A percentile compares a stretch with the other conserved stretches of the same genome.
These are phyloP conservation scores for Sigmodon hispidus DNA, from an alignment of 2,113 vertebrate genomes.

Conservation along the genomic window DNA sequence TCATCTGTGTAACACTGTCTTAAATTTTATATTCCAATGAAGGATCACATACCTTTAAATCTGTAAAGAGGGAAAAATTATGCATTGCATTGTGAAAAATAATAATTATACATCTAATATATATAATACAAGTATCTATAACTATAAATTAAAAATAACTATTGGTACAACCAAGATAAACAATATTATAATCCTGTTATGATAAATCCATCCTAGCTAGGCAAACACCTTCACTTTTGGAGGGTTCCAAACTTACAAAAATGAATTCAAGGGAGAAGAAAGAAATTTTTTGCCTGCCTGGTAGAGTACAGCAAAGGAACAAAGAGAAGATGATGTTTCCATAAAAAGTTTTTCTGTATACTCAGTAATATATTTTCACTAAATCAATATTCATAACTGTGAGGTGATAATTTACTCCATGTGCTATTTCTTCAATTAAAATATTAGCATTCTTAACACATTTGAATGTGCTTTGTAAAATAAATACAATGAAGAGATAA, in stretches of 20 bases:
- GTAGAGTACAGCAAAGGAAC: background rate
- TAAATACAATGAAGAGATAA: constrained; percentile 70
- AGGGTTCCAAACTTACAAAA: background rate
- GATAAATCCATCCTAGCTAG: background rate
- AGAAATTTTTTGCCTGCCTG: background rate
- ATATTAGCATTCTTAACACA: constrained; percentile 52
- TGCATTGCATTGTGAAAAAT: background rate
- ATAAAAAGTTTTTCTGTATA: constrained; percentile 40
- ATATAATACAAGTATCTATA: no score
- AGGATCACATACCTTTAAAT: background rate
- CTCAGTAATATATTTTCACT: constrained; percentile 48
- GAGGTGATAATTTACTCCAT: background rate
- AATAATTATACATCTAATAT: no score
- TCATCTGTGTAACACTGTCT: background rate
- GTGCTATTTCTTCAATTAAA: constrained; percentile 43
- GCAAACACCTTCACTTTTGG: background rate
- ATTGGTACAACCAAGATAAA: background rate
- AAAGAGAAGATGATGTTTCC: background rate
- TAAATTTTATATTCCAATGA: constrained; percentile 1
- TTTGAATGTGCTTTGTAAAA: constrained; percentile 59
- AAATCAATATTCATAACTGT: constrained; percentile 52
- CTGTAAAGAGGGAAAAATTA: background rate
- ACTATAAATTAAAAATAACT: no score
- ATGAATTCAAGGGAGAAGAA: background rate
- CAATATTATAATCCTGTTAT: background rate